These are phyloP conservation scores for Alligator sinensis DNA, from an alignment of 2,113 vertebrate species.

Conservation along the genomic window DNA sequence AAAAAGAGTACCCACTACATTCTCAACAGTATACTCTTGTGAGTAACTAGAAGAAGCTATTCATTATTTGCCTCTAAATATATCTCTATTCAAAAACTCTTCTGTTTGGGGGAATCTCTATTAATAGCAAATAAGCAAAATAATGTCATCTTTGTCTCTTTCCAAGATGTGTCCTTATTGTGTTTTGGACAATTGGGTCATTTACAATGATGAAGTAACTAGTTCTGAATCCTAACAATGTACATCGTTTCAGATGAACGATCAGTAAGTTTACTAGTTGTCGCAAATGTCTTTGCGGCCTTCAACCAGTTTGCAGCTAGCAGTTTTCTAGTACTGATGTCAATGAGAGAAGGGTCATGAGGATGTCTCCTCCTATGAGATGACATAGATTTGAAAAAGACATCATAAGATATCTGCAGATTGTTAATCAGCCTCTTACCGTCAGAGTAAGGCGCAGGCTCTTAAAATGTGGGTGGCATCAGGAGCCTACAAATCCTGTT, in stretches of 20 bases:
- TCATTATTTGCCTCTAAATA: conserved; percentile 57
- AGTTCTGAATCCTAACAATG: conserved; percentile 61
- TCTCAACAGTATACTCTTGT: background rate
- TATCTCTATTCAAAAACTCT: conserved; percentile 51
- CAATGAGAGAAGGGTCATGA: conserved; percentile 39
- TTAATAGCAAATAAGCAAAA: conserved; percentile 67
- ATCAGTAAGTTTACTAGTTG: conserved; percentile 35
- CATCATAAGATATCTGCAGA: background rate
- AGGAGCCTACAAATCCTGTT: background rate
- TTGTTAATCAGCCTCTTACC: background rate
- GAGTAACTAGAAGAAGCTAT: conserved; percentile 57
- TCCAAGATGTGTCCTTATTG: conserved; percentile 61
- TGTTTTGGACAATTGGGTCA: conserved; percentile 64
- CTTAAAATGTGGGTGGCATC: fast-evolving
- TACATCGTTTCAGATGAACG: conserved; percentile 59
- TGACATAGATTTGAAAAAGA: background rate
- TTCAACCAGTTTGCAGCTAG: conserved; percentile 20
- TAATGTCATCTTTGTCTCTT: conserved; percentile 55
- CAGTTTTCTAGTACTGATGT: conserved; percentile 13
- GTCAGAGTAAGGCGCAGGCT: background rate
- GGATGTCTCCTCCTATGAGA: background rate
- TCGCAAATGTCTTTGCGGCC: conserved; percentile 28
- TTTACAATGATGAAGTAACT: conserved; percentile 65
- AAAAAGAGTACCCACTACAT: conserved; percentile 17
- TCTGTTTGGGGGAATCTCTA: conserved; percentile 60